phyloP scores from a whole-genome alignment of 2,113 vertebrate genomes.

The Perccottus glenii region DNA sequence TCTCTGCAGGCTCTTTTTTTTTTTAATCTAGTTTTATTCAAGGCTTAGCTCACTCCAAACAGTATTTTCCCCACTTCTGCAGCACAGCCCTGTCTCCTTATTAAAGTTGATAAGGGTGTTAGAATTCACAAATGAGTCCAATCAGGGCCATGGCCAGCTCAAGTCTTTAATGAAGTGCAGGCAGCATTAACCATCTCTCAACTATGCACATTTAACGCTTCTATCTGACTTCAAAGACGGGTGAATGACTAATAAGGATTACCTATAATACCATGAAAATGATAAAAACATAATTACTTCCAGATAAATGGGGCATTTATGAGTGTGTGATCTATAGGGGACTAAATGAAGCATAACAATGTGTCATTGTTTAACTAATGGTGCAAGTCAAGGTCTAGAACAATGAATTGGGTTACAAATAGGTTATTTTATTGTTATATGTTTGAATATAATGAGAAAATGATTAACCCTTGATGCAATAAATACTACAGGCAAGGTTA shows the following conservation, averaged over 20 bases:
- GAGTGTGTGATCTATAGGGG: slow-evolving; percentile 35
- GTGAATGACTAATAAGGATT: slow-evolving; percentile 30
- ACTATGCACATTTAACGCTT: slow-evolving; percentile 41
- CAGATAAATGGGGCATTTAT: slow-evolving; percentile 54
- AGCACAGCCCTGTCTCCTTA: neutral
- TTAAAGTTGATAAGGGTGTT: neutral
- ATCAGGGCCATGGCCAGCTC: slow-evolving; percentile 23
- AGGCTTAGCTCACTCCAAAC: neutral
- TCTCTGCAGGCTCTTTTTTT: neutral
- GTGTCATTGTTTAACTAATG: slow-evolving; percentile 22
- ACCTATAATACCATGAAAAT: slow-evolving; percentile 31
- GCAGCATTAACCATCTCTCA: slow-evolving; percentile 23
- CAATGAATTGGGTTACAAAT: neutral
- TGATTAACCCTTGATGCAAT: slow-evolving; percentile 1
- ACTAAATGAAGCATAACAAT: slow-evolving; percentile 44
- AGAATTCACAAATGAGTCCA: slow-evolving; percentile 37
- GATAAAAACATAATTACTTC: slow-evolving; percentile 47
- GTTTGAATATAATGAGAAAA: slow-evolving; percentile 7
- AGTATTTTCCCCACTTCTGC: neutral
- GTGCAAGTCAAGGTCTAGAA: slow-evolving; percentile 16
- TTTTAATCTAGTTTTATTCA: neutral
- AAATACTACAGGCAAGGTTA: neutral
- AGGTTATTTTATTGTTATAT: neutral
- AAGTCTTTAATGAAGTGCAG: slow-evolving; percentile 32
- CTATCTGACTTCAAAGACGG: slow-evolving; percentile 29